Evolutionary conservation across 2,113 vertebrate genomes (phyloP).

Genomic region (Toxotes jaculatrix): DNA sequence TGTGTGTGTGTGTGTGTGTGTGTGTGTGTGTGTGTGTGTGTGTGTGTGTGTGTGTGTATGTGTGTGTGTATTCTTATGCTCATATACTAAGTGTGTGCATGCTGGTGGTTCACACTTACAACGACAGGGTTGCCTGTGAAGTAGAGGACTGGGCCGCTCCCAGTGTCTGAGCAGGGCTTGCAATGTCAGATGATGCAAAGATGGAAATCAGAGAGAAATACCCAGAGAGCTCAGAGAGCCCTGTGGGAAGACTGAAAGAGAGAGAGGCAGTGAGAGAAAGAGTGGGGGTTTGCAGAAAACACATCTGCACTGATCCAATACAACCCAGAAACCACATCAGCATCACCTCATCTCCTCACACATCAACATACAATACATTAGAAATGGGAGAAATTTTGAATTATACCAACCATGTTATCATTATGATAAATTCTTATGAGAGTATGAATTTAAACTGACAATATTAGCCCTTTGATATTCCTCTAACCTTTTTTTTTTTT

Average conservation of each 20-base stretch:
- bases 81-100: neutral
- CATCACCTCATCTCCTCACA: conserved; percentile 12
- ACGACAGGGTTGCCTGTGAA: conserved; percentile 35
- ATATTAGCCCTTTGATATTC: no score
- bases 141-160: conserved; percentile 45
- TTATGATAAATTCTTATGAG: neutral
- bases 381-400: neutral
- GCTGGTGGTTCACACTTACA: conserved; percentile 4
- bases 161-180: conserved; percentile 47
- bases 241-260: conserved; percentile 14
- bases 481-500: no score
- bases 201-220: conserved; percentile 68
- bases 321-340: neutral
- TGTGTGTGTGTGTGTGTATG: no score
- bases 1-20: no score
- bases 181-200: conserved; percentile 74
- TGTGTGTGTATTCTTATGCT: neutral
- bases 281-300: neutral
- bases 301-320: conserved; percentile 5
- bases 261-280: neutral
- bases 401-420: neutral
- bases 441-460: no score
- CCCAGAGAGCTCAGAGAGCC: conserved; percentile 35
- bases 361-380: neutral
- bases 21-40: no score